Base-by-base conservation (phyloP, 2,888 invertebrate genomes). In the Sepiola atlantica region DNA sequence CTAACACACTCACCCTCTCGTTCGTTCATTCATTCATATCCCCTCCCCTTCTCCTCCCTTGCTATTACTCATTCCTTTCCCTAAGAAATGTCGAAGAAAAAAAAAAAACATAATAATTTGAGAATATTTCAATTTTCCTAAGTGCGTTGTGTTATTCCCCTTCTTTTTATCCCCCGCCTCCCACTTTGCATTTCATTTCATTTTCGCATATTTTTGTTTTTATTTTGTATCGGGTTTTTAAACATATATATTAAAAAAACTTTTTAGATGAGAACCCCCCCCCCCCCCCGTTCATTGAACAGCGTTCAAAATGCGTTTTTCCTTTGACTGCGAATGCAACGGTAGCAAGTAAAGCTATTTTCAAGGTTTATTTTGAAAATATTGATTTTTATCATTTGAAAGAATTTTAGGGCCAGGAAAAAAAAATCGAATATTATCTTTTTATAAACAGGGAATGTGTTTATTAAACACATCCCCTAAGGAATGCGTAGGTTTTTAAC, bases 41-140 rank as follows among this genome's bases (percentile, higher is more conserved):
- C 32, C 45, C 45, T 8, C n/a, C 32, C 45, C 45, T 8, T 45
- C 45, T 8, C 45, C 45, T 45, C 8, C 21, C 24, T 61, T n/a
- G 77, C 77, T 77, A 77, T 77, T 77, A 77, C 77, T 77, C 77
- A 77, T 77, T 77, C 77, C 61, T 77, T 77, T 77, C 77, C 77
- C 77, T 32, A 16, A n/a, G 77, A 77, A 32, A 77, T 77, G 18
- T 77, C n/a, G 21, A n/a, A n/a, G 32, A 77, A 77, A 18, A 77
- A 32, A 77, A 16, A n/a, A 77, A n/a, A n/a, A 12, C 12, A 14
- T n/a, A n/a, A 77, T n/a, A 16, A 77, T 14, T n/a, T 77, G 32
- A 77, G 77, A 77, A 77, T 77, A 77, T 77, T 77, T 77, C n/a
- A 77, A 77, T 77, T 77, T 77, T 77, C 77, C 77, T 77, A 77